Conservation (phyloP, 2,113 vertebrate species). For the Orycteropus afer region DNA sequence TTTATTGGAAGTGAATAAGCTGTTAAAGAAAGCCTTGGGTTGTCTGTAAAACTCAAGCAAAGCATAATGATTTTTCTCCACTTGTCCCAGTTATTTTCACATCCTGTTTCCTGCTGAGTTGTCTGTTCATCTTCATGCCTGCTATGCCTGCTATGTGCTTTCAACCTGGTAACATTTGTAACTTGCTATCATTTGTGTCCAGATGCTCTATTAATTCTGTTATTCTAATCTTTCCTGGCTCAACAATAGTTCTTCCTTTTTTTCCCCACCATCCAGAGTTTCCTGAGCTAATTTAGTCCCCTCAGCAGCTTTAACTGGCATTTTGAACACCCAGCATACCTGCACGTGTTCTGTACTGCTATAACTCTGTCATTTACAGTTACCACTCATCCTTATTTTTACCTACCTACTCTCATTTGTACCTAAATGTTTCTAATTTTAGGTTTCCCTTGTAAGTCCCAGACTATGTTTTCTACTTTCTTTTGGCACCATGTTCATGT, state of each 20-base stretch:
- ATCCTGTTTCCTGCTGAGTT: not conserved
- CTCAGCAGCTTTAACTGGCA: not conserved
- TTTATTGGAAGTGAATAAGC: not conserved
- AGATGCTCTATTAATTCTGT: not conserved
- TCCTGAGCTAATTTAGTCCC: not conserved
- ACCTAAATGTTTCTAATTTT: not conserved
- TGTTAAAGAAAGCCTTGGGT: not conserved
- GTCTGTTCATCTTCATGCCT: not conserved
- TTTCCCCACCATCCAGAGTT: not conserved
- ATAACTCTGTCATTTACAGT: not conserved
- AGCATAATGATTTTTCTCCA: not conserved
- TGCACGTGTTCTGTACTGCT: fast-evolving
- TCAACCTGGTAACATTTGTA: not conserved
- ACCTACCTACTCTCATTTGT: not conserved
- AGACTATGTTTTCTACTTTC: not conserved
- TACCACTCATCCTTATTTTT: not conserved
- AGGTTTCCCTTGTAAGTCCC: not conserved
- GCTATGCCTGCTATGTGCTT: not conserved
- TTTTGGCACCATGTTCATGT: not conserved
- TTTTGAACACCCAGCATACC: not conserved
- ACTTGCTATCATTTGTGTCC: not conserved
- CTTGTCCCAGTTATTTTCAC: not conserved
- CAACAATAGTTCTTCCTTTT: not conserved
- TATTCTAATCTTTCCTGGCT: not conserved
- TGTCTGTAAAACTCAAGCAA: not conserved